Evolutionary conservation across 2,888 invertebrate genomes (phyloP).

Genomic region (Seira ritae): DNA sequence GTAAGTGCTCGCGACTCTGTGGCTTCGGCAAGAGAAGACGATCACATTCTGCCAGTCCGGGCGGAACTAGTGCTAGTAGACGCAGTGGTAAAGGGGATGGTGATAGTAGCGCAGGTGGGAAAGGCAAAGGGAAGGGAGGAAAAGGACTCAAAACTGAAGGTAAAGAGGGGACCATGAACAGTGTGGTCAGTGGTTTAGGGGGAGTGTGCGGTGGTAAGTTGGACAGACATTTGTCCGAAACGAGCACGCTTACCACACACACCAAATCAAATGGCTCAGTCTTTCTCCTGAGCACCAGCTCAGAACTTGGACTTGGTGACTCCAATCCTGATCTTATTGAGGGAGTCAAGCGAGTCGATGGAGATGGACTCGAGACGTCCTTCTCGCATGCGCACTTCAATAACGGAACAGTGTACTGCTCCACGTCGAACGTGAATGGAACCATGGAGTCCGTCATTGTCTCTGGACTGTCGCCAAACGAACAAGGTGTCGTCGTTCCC

Average conservation of each 20-base stretch:
- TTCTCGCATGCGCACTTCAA: slow-evolving; percentile 66
- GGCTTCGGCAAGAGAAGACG: slow-evolving; percentile 53
- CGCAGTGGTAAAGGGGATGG: slow-evolving; percentile 54
- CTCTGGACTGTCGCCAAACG: slow-evolving; percentile 30
- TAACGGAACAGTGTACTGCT: slow-evolving; percentile 64
- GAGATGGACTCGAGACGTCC: slow-evolving; percentile 69
- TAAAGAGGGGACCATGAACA: slow-evolving; percentile 61
- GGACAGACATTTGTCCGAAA: slow-evolving; percentile 71
- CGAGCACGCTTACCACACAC: slow-evolving; percentile 71
- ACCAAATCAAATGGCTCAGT: slow-evolving; percentile 73
- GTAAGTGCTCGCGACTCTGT: slow-evolving; percentile 71
- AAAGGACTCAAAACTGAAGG: slow-evolving; percentile 47
- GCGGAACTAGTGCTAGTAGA: slow-evolving; percentile 43
- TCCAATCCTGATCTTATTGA: slow-evolving; percentile 73
- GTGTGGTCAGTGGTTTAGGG: slow-evolving; percentile 62
- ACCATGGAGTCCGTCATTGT: slow-evolving; percentile 48
- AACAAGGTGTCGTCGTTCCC: slow-evolving; percentile 44
- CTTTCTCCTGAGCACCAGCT: slow-evolving; percentile 72
- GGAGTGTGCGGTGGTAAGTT: slow-evolving; percentile 68
- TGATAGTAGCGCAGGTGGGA: slow-evolving; percentile 51
- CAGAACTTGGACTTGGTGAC: slow-evolving; percentile 71
- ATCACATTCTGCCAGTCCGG: slow-evolving; percentile 43
- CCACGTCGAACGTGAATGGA: slow-evolving; percentile 50
- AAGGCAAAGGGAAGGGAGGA: slow-evolving; percentile 45
- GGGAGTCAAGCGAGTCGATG: slow-evolving; percentile 72